These are phyloP conservation scores for Fopius arisanus DNA, from an alignment of 1,140 invertebrate genomes.

Conservation along the genomic window DNA sequence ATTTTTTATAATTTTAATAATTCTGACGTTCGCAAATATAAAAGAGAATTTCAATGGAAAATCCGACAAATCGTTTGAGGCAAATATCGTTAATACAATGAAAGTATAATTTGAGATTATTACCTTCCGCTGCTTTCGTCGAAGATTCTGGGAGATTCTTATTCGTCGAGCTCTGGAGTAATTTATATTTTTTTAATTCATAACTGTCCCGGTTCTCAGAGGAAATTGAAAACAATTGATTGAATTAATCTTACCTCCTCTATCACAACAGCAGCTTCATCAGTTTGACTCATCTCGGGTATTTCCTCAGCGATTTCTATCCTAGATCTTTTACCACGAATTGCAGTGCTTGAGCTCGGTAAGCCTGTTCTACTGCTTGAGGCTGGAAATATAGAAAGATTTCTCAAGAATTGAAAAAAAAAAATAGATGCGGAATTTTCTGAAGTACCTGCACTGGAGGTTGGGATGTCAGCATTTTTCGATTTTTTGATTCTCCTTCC, in stretches of 20 bases:
- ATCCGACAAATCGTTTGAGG: too few relatives aligned
- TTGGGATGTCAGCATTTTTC: slow-evolving; percentile 12
- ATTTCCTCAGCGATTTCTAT: slow-evolving; percentile 51
- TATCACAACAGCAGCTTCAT: slow-evolving; percentile 15
- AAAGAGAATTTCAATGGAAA: neutral
- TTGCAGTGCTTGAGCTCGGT: slow-evolving; percentile 17
- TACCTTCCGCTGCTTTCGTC: neutral
- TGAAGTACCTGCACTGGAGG: slow-evolving; percentile 12
- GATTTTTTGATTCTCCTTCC: slow-evolving; percentile 31
- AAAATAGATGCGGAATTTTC: neutral
- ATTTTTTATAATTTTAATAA: too few relatives aligned
- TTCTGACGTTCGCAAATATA: too few relatives aligned
- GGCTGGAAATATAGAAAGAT: slow-evolving; percentile 11
- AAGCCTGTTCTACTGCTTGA: slow-evolving; percentile 14
- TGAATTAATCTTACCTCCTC: slow-evolving; percentile 6
- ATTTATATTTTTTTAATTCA: slow-evolving; percentile 2
- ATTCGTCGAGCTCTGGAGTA: slow-evolving; percentile 14
- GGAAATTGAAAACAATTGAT: neutral
- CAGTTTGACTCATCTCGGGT: slow-evolving; percentile 31
- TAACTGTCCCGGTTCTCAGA: neutral
- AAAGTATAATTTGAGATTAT: too few relatives aligned
- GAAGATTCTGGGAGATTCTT: slow-evolving; percentile 5
- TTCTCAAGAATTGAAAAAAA: neutral
- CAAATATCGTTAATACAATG: too few relatives aligned
- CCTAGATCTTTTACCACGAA: slow-evolving; percentile 50